Conservation (phyloP, 2,888 invertebrate species). For the Drosophila emarginata region DNA sequence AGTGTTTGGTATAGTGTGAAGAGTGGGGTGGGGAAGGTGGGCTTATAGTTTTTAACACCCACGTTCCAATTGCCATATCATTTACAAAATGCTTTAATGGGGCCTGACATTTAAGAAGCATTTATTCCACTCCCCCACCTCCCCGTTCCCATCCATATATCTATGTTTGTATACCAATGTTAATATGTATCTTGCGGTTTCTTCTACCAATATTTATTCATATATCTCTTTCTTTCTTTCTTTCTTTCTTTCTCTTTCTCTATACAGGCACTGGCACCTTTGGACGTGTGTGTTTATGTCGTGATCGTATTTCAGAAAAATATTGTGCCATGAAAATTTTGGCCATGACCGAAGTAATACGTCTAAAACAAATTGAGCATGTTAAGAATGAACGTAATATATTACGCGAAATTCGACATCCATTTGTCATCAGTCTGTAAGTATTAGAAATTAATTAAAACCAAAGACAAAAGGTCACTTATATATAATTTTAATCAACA, state of each 20-base stretch:
- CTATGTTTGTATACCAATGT: background rate
- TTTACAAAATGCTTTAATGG: constrained; percentile 45
- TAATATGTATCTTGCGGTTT: constrained; percentile 29
- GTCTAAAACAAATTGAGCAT: constrained; percentile 97
- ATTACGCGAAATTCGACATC: constrained; percentile 94
- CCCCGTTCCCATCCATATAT: no score
- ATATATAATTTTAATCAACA: constrained; percentile 76
- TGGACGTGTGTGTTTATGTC: constrained; percentile 95
- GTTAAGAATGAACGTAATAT: constrained; percentile 98
- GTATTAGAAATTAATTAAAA: constrained; percentile 79
- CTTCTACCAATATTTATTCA: constrained; percentile 5
- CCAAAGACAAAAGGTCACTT: no score
- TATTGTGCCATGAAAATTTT: constrained; percentile 97
- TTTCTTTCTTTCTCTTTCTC: background rate
- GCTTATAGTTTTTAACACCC: constrained; percentile 12
- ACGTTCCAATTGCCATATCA: constrained; percentile 36
- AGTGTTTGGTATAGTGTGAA: background rate
- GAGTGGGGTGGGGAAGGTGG: no score
- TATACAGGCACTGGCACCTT: constrained; percentile 96
- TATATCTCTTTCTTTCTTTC: background rate
- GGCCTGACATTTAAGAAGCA: constrained; percentile 37
- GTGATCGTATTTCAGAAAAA: constrained; percentile 90
- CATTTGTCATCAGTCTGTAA: constrained; percentile 97
- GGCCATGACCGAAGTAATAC: constrained; percentile 95
- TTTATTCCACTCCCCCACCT: background rate